Base-by-base conservation (phyloP, 2,797 vertebrate species). In the Lutjanus argentimaculatus region DNA sequence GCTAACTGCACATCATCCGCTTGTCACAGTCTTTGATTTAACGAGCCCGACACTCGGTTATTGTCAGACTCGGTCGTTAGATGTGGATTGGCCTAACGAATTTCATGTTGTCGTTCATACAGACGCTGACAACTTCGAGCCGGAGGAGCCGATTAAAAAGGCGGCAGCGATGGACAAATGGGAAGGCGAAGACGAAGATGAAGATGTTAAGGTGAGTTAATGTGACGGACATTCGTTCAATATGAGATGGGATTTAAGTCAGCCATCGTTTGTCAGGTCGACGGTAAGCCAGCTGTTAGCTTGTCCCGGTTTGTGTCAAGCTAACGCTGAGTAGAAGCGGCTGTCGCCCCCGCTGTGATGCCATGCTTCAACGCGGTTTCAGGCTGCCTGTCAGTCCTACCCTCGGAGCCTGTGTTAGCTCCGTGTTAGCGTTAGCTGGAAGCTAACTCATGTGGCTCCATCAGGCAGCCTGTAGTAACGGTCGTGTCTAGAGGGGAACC, bases 151-250 rank as follows among this genome's bases (percentile, higher is more conserved):
- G 88, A 91, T 82, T 91, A 91, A 86, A 93, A 96, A 93, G 94
- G 94, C 93, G 95, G 91, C 81, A 91, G 93, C n/a, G 92, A 83
- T 90, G 92, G 97, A 97, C 90, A 95, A 93, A 86, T 97, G 96
- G 96, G 97, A 97, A 94, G 97, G 96, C 90, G 96, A 97, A 76
- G 96, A 97, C 92, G 97, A 98, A 89, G 97, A 99, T 0, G 97
- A 98, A 77, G 97, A 98, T 25, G 96, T 98, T 87, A 98, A 98
- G 96, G 97, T 97, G 90, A 46, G n/a, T 19, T 3, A 8, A n/a
- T 2, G 1, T 2, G 61, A 12, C 21, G 2, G 48, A 51, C 15
- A 1, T 1, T 48, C 0, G 2, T 19, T 30, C 7, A 0, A 7
- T 6, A 0, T 6, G 46, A n/a, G 13, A 7, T 12, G 6, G 11